A percentile compares a stretch with the other conserved stretches of the same genome.
phyloP scores from a whole-genome alignment of 2,888 invertebrate species.

The Anoplius nigerrimus region DNA sequence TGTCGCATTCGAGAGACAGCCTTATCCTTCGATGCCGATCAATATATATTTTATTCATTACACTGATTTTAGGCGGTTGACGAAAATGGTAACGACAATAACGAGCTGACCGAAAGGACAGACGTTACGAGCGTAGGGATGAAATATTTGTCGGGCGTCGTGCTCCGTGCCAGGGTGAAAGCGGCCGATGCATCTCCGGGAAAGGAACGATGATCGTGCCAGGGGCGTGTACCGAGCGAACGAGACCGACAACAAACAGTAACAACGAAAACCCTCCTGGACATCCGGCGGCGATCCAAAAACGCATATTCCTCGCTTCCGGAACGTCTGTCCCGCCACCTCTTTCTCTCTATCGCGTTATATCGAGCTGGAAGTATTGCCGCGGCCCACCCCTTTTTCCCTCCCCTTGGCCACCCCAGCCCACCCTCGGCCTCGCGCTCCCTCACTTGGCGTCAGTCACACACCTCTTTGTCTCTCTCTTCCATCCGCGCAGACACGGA shows the following conservation, averaged over 20 bases:
- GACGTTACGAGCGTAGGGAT: too few relatives aligned
- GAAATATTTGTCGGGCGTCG: too few relatives aligned
- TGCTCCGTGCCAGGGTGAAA: too few relatives aligned
- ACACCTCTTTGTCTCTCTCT: constrained; percentile 27
- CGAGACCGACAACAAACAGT: constrained; percentile 33
- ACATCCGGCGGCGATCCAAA: constrained; percentile 56
- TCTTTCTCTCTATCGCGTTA: constrained; percentile 44
- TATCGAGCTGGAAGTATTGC: constrained; percentile 50
- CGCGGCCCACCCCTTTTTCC: constrained; percentile 20
- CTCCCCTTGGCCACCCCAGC: constrained; percentile 26
- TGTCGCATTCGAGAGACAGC: constrained; percentile 42
- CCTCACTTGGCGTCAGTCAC: constrained; percentile 4
- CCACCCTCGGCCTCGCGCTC: constrained; percentile 24
- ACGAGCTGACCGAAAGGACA: too few relatives aligned
- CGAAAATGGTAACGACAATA: too few relatives aligned
- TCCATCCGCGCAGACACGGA: constrained; percentile 22
- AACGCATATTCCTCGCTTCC: constrained; percentile 66
- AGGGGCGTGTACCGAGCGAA: background rate
- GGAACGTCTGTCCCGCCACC: constrained; percentile 53
- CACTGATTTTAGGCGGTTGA: too few relatives aligned
- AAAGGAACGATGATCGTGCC: too few relatives aligned
- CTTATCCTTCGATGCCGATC: constrained; percentile 34
- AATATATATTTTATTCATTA: constrained; percentile 8
- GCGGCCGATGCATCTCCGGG: too few relatives aligned
- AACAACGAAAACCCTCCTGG: constrained; percentile 39